Base-by-base conservation (phyloP, 2,113 vertebrate species). In the Sinocyclocheilus grahami region DNA sequence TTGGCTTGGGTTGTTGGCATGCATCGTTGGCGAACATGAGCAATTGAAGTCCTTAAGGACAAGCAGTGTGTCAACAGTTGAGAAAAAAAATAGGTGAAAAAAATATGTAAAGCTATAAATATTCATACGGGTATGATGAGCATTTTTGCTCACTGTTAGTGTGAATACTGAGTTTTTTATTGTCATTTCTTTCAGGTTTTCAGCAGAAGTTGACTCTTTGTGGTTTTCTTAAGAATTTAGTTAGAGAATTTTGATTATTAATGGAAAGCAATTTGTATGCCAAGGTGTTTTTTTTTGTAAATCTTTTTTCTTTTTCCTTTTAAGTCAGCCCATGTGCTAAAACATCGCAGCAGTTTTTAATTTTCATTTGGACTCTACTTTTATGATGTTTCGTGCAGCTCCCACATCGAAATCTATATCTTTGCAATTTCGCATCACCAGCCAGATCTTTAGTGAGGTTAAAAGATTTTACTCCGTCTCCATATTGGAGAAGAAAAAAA, bases 41-140 rank as follows among this genome's bases (percentile, higher is more conserved):
- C 11, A 65, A 62, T 74, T 18, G 48, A 86, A 9, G 30, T 86
- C 84, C 51, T 88, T 76, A 83, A 78, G 72, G 58, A 85, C 72
- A 42, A 78, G 58, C 65, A 60, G 85, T n/a, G 33, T 67, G 80
- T 90, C 53, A 65, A 30, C 46, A 72, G 33, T 51, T 46, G 58
- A 81, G 48, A 22, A 71, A 78, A 71, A 55, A 33, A 58, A 30
- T 82, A 51, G 46, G 24, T 67, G 90, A 1, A 87, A 53, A 55
- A 55, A 90, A 90, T 92, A 89, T 90, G 89, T 84, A 90, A 86
- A 82, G 79, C 90, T 90, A 92, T 90, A 92, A 88, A 90, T 90
- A 92, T 94, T 93, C 89, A 93, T 96, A 96, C 95, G 95, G 95
- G 95, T 96, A 95, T 93, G 92, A 91, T 92, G 91, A 93, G 90